Evolutionary conservation across 2,113 vertebrate genomes (phyloP), one percentile per base, ranked within the genome.

Genomic region (Phalacrocorax pelagicus): DNA sequence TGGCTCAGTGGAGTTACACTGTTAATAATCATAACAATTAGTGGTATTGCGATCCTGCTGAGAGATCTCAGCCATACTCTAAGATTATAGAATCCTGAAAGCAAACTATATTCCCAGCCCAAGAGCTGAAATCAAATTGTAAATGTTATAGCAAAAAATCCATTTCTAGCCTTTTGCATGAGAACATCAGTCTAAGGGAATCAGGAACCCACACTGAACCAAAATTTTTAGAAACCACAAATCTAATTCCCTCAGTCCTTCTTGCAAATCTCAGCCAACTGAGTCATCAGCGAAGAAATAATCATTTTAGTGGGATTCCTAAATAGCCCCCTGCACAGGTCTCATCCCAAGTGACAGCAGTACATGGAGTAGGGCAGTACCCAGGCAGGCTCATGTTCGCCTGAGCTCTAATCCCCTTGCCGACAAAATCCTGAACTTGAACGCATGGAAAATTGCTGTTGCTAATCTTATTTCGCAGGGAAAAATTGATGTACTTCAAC

Each of bases 361-460:
- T 23, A 29, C 42, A 21, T 0, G 4, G 36, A 73, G 10, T 7
- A 86, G 29, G 46, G 78, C 73, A 52, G 42, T 61, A 77, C 75
- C 69, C 58, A 86, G 27, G 58, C 81, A 69, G 62, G 46, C 66
- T 95, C 40, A 26, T 72, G 71, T 94, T 92, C 49, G 49, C 70
- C 77, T 70, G 62, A 84, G 73, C 49, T 94, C 80, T 96, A 95
- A 97, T 94, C 62, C 71, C 46, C 78, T 79, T 87, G 81, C 66
- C 79, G 62, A 58, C 46, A 78, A 93, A 96, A 94, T 96, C 84
- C 91, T 59, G 81, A 85, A 95, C 73, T 94, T 91, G 88, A 92
- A 97, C 94, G 80, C 91, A 89, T 91, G 92, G 73, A 93, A 94
- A 94, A 95, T 92, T 95, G 80, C 83, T 97, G 95, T 95, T 81